Percentiles rank a stretch among this genome's conserved stretches.
Evolutionary conservation across 2,113 vertebrate species (phyloP).

Genomic region (Aix galericulata): DNA sequence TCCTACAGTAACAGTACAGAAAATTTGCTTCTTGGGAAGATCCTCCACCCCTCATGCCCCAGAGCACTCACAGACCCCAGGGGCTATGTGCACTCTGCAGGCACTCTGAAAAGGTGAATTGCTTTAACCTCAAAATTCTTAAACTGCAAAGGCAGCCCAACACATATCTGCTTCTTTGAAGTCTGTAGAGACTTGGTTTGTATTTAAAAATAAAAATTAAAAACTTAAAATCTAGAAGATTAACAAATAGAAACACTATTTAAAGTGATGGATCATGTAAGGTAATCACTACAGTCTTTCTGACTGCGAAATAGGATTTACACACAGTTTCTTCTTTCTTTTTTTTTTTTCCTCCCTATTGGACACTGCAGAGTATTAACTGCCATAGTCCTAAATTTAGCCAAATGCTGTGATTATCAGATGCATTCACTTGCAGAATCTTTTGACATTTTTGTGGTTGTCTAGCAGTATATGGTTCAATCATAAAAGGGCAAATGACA

Average conservation of each 20-base stretch:
- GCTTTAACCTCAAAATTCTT: conserved; percentile 16
- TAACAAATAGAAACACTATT: conserved; percentile 32
- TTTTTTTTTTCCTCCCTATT: neutral
- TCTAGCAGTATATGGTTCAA: conserved; percentile 74
- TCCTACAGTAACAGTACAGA: neutral
- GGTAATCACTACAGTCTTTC: conserved; percentile 30
- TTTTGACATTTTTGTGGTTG: conserved; percentile 75
- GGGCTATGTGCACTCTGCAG: neutral
- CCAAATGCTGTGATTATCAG: conserved; percentile 72
- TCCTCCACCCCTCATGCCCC: neutral
- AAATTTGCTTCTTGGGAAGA: neutral
- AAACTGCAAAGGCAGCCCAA: neutral
- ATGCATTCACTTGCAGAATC: conserved; percentile 73
- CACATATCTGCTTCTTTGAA: neutral
- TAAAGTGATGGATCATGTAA: conserved; percentile 52
- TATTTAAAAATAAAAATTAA: neutral
- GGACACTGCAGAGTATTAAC: conserved; percentile 23
- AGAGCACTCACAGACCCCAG: neutral
- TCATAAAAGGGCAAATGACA: conserved; percentile 82
- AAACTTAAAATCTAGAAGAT: neutral
- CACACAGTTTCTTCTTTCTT: neutral
- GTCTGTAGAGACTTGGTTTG: neutral
- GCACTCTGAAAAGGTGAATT: neutral
- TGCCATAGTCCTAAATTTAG: conserved; percentile 59
- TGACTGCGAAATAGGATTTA: conserved; percentile 11